Evolutionary conservation across 2,797 vertebrate species (phyloP).

Genomic region (Ceyx erithaca): DNA sequence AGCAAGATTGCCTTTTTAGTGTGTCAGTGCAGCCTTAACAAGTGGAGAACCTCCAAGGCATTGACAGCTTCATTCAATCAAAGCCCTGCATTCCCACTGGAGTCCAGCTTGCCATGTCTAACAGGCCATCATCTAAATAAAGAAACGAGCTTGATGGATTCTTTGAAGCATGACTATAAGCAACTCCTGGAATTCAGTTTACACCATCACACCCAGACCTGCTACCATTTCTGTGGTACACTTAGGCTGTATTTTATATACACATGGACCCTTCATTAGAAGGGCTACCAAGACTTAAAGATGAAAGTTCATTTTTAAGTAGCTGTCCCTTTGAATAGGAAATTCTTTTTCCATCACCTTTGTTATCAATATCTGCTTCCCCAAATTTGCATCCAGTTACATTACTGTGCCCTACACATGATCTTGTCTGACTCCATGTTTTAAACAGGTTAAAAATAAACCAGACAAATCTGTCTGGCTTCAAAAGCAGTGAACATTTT

Average conservation of each 20-base stretch:
- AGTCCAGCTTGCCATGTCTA: background rate
- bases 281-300: background rate
- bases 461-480: background rate
- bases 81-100: background rate
- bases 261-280: background rate
- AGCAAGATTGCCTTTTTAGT: background rate
- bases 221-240: background rate
- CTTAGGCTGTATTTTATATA: background rate
- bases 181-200: background rate
- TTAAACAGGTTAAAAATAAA: constrained; percentile 22
- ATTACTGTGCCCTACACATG: background rate
- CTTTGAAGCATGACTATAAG: background rate
- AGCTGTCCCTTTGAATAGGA: background rate
- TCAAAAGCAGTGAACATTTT: background rate
- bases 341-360: background rate
- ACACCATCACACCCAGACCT: background rate
- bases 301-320: background rate
- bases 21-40: background rate
- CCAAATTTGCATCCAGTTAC: background rate
- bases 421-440: background rate
- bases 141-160: background rate
- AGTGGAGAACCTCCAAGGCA: background rate
- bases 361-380: background rate
- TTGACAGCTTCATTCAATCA: background rate
- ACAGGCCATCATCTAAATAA: background rate